A percentile compares a stretch with the other conserved stretches of the same genome.
phyloP scores from a whole-genome alignment of 2,888 invertebrate species.

The Lathronympha strigana region DNA sequence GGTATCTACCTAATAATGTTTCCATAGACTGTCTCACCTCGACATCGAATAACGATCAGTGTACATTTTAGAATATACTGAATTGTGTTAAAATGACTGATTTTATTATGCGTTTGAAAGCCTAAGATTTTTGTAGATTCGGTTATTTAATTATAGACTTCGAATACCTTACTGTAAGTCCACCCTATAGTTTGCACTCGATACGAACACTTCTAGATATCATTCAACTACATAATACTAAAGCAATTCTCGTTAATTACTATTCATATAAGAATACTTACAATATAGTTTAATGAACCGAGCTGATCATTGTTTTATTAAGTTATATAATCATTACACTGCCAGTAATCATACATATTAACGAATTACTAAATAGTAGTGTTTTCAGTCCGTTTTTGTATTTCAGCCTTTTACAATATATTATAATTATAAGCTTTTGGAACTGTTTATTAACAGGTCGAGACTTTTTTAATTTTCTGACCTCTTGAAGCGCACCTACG shows the following conservation, averaged over 20 bases:
- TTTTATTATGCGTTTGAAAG: slow-evolving; percentile 83
- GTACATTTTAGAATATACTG: slow-evolving; percentile 83
- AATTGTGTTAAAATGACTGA: slow-evolving; percentile 84
- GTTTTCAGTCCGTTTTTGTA: slow-evolving; percentile 81
- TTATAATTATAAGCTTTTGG: slow-evolving; percentile 77
- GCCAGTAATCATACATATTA: slow-evolving; percentile 79
- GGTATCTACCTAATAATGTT: slow-evolving; percentile 62
- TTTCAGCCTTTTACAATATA: slow-evolving; percentile 78
- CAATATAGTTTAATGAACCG: slow-evolving; percentile 57
- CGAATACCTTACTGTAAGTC: slow-evolving; percentile 76
- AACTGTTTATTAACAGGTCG: slow-evolving; percentile 65
- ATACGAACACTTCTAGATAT: slow-evolving; percentile 63
- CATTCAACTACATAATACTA: slow-evolving; percentile 73
- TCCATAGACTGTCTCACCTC: slow-evolving; percentile 75
- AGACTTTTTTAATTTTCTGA: slow-evolving; percentile 50
- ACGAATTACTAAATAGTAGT: slow-evolving; percentile 75
- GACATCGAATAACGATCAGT: slow-evolving; percentile 79
- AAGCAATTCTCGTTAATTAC: slow-evolving; percentile 82
- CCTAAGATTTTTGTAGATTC: slow-evolving; percentile 82
- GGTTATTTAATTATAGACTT: slow-evolving; percentile 75
- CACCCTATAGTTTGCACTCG: slow-evolving; percentile 82
- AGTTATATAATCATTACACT: slow-evolving; percentile 77
- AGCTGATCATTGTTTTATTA: slow-evolving; percentile 60
- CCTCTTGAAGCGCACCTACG: slow-evolving; percentile 49
- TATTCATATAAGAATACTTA: slow-evolving; percentile 79